These are phyloP conservation scores for Rutpela maculata DNA, from an alignment of 2,888 invertebrate genomes.

Conservation along the genomic window DNA sequence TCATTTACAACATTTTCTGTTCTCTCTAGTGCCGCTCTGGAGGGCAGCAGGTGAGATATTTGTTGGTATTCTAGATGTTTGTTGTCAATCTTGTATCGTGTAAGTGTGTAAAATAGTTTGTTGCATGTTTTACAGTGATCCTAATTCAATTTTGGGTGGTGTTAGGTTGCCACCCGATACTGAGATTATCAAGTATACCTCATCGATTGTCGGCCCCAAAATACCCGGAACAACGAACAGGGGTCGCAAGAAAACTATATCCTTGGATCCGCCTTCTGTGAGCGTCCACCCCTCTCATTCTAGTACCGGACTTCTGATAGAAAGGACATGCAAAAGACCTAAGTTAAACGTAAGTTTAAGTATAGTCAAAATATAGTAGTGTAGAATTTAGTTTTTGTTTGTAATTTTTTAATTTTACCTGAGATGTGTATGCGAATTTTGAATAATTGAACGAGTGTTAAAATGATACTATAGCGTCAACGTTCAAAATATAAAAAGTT, in stretches of 20 bases:
- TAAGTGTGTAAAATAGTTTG: conserved; percentile 57
- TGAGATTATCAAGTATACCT: conserved; percentile 93
- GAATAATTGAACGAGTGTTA: too few relatives aligned
- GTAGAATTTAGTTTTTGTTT: too few relatives aligned
- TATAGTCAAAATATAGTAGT: background rate
- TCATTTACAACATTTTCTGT: conserved; percentile 56
- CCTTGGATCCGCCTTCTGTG: conserved; percentile 84
- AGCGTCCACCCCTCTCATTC: conserved; percentile 76
- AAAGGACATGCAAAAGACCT: conserved; percentile 73
- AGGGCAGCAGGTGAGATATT: conserved; percentile 79
- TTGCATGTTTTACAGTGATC: conserved; percentile 79
- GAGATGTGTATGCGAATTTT: too few relatives aligned
- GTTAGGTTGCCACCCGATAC: conserved; percentile 91
- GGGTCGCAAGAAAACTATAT: conserved; percentile 92
- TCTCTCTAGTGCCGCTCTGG: conserved; percentile 81
- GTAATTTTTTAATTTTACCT: too few relatives aligned
- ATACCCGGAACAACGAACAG: conserved; percentile 89
- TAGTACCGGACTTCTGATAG: conserved; percentile 74
- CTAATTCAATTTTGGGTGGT: conserved; percentile 87
- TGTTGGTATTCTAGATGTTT: conserved; percentile 47
- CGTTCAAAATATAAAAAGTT: too few relatives aligned
- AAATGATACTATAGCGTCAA: too few relatives aligned
- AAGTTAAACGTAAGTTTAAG: conserved; percentile 68
- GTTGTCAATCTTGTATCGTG: conserved; percentile 38
- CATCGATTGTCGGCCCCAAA: conserved; percentile 90